Base-by-base conservation (phyloP, 2,888 invertebrate genomes). In the Notocelia uddmanniana region DNA sequence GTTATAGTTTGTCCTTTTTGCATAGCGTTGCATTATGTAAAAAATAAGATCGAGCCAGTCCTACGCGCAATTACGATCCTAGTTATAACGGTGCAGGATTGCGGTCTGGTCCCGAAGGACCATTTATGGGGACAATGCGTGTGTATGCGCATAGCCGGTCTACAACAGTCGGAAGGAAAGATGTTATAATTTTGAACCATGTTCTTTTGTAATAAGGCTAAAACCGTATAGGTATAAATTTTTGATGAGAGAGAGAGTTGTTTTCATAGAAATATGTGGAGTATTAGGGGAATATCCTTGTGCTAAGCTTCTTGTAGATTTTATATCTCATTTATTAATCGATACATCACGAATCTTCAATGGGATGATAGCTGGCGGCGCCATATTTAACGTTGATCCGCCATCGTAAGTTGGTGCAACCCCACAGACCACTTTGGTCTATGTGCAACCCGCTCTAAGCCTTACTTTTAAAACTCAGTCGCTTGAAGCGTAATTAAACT, bases 101-200 rank as follows among this genome's bases (percentile, higher is more conserved):
- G 37, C 34, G 15, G 31, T 52, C 52, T 52, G 37, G 52, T 64
- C 63, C 37, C 64, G 52, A 64, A 64, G 64, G 64, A 64, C 64
- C 52, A 64, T 64, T 21, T 54, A 37, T 19, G 63, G 2, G 3
- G 26, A 34, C 50, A 34, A 52, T 63, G 13, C 13, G 50, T 52
- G 31, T 48, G 26, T 52, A 21, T 21, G 21, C 63, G 52, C 63
- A 52, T 21, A 64, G 52, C 63, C 52, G 63, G 64, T 64, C 15
- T 37, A 34, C 9, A 13, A 5, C 31, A 10, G 52, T 37, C 21
- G 8, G 26, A 34, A 34, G 15, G n/a, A n/a, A 45, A 45, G n/a
- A 13, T n/a, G 8, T 45, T 1, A 6, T 1, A 45, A 13, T n/a
- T n/a, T 45, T 15, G 45, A n/a, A 6, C n/a, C 45, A 13, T 37